A percentile compares a stretch with the other conserved stretches of the same genome.
Evolutionary conservation across 2,797 vertebrate genomes (phyloP).

Genomic region (Lepus townsendii): DNA sequence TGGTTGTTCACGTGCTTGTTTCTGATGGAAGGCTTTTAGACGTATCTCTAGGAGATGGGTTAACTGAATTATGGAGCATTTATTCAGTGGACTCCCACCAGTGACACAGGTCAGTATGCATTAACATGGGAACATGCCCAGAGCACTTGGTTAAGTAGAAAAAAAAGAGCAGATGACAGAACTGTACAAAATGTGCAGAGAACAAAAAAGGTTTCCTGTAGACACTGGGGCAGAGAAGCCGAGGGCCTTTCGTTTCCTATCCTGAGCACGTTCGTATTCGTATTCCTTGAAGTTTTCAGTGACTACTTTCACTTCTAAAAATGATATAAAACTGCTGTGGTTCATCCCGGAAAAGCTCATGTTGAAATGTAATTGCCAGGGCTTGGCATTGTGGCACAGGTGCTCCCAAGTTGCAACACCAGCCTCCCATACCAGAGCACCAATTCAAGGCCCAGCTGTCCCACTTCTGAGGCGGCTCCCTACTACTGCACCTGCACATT

Average conservation of each 20-base stretch:
- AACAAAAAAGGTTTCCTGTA: background rate
- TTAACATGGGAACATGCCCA: background rate
- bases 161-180: background rate
- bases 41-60: background rate
- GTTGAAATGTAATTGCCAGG: background rate
- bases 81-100: background rate
- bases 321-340: background rate
- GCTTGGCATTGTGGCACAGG: no score
- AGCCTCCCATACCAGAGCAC: no score
- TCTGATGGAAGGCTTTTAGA: background rate
- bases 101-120: background rate
- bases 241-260: background rate
- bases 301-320: slow-evolving; percentile 8
- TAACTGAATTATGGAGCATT: background rate
- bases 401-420: no score
- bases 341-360: background rate
- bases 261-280: background rate
- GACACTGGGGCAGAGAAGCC: background rate
- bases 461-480: no score
- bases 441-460: no score
- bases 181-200: background rate
- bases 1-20: background rate
- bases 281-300: background rate
- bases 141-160: slow-evolving; percentile 1
- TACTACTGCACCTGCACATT: no score